Conservation (phyloP, 2,113 vertebrate genomes). For the Amphiprion percula region DNA sequence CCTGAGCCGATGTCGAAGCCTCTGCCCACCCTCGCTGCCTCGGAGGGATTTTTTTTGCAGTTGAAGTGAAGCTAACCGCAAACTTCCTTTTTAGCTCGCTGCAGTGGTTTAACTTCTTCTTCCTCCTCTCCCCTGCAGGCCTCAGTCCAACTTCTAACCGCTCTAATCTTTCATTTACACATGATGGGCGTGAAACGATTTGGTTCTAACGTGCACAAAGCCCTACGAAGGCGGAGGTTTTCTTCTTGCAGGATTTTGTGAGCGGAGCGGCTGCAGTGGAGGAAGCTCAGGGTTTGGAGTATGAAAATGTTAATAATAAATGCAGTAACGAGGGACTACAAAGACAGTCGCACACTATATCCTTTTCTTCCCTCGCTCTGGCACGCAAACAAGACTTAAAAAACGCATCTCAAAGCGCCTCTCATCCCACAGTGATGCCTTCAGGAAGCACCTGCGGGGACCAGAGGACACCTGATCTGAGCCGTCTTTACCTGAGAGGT, state of each 20-base stretch:
- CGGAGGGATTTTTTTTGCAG: slow-evolving; percentile 8
- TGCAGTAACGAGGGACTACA: not conserved
- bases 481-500: slow-evolving; percentile 54
- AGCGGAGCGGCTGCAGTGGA: not conserved
- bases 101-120: slow-evolving; percentile 60
- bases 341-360: not conserved
- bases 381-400: slow-evolving; percentile 4
- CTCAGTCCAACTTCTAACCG: slow-evolving; percentile 12
- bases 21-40: not conserved
- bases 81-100: slow-evolving; percentile 66
- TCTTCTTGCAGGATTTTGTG: not conserved
- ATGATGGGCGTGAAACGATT: not conserved
- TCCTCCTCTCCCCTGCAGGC: slow-evolving; percentile 4
- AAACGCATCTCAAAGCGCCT: not conserved
- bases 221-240: not conserved
- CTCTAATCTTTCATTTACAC: not conserved
- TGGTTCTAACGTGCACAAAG: not conserved
- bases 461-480: not conserved
- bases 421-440: not conserved
- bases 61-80: slow-evolving; percentile 60
- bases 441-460: not conserved
- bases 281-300: not conserved
- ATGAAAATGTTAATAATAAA: not conserved
- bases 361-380: not conserved
- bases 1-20: not conserved